Base-by-base conservation (phyloP, 2,113 vertebrate species). In the Cervus canadensis region DNA sequence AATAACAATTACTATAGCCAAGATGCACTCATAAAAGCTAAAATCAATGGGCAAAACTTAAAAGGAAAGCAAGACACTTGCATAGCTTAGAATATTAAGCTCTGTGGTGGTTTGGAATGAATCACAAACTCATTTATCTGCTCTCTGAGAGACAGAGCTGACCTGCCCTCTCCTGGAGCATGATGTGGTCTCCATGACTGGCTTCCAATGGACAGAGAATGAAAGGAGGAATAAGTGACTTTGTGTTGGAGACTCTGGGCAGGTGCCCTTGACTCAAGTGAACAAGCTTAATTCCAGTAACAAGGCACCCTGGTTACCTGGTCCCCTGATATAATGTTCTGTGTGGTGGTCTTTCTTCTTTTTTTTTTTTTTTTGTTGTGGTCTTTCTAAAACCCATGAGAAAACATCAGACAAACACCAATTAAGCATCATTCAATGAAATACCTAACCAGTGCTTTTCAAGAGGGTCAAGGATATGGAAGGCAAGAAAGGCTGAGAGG, bases 241-340 rank as follows among this genome's bases (percentile, higher is more conserved):
- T 57, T 33, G 26, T 9, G 8, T 5, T 52, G 56, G 52, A 74
- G 57, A 56, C 78, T 83, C 89, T 3, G 54, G 36, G n/a, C 19
- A 60, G 86, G 7, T 15, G 3, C 16, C 33, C 64, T 40, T 50
- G n/a, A 19, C 45, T 33, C 21, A 0, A 19, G 12, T 23, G 86
- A 33, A 30, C 33, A 10, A 7, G 16, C 25, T 21, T 11, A 9
- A 0, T 30, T 26, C 14, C 50, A 48, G 50, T 21, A 48, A 67
- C 6, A 16, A 48, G 50, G 25, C 30, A 57, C 5, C 36, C 9
- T 28, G 30, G 19, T 16, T 25, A 14, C 52, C 26, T n/a, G 84
- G 2, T 7, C 7, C 84, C 25, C 50, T 0, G 1, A 26, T 16
- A 4, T 0, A 23, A 10, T 4, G 43, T n/a, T 21, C 9, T 16